These are phyloP conservation scores for Paramormyrops hopkinsi DNA, from an alignment of 2,797 vertebrate genomes.

Conservation along the genomic window DNA sequence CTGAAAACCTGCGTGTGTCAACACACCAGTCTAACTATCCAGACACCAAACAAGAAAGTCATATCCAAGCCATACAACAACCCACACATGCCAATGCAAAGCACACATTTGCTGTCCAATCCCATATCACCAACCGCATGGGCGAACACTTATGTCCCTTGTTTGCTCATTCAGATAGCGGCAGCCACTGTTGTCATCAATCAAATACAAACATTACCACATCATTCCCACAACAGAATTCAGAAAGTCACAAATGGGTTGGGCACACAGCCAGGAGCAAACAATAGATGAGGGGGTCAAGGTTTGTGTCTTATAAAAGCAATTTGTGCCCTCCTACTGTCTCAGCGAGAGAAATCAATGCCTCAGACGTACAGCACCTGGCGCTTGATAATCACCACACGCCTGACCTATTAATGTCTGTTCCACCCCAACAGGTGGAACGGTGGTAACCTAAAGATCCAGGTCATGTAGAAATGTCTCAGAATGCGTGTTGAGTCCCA, in stretches of 20 bases:
- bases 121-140: neutral
- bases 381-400: neutral
- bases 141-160: neutral
- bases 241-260: neutral
- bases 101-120: neutral
- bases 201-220: neutral
- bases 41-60: neutral
- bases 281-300: neutral
- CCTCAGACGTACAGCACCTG: constrained; percentile 9
- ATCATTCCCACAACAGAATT: neutral
- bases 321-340: neutral
- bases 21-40: neutral
- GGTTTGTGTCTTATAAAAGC: neutral
- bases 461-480: neutral
- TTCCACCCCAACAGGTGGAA: constrained; percentile 6
- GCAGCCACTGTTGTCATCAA: neutral
- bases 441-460: neutral
- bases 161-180: neutral
- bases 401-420: neutral
- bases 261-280: neutral
- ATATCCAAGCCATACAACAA: neutral
- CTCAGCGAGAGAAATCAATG: constrained; percentile 10
- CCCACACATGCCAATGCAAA: neutral
- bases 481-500: neutral
- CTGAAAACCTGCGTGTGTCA: neutral